These are phyloP conservation scores for Sycophila sp. DNA, from an alignment of 1,140 invertebrate genomes.

Conservation along the genomic window DNA sequence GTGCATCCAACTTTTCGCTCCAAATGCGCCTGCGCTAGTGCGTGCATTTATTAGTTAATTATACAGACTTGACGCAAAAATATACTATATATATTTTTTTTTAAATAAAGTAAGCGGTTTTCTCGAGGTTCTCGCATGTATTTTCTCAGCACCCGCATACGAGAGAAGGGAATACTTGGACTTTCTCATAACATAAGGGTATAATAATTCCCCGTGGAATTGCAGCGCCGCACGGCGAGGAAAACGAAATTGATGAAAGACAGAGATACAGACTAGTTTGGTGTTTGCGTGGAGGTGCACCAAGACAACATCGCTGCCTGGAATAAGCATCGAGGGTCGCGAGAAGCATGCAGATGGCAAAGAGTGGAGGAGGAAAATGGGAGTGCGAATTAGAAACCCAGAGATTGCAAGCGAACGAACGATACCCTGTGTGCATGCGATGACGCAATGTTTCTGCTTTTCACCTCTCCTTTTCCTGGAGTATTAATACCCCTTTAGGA, in stretches of 20 bases:
- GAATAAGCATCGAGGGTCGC: not conserved
- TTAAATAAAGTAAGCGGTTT: no score
- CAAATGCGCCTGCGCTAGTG: no score
- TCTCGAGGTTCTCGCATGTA: no score
- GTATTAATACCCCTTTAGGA: no score
- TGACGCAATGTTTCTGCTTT: no score
- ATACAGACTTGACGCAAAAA: no score
- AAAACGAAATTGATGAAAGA: constrained; percentile 1
- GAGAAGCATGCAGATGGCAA: not conserved
- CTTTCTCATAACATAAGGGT: not conserved
- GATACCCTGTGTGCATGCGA: no score
- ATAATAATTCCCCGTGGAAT: not conserved
- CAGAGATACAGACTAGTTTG: not conserved
- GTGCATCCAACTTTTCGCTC: no score
- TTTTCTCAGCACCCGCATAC: no score
- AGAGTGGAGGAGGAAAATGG: not conserved
- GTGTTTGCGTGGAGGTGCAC: not conserved
- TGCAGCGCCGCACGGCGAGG: not conserved
- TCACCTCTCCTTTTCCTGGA: not conserved
- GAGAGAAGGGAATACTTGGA: no score
- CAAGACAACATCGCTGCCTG: not conserved
- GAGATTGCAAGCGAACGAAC: not conserved
- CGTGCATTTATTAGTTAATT: no score
- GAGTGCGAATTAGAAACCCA: not conserved
- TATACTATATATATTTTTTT: no score